Base-by-base conservation (phyloP, 1,140 invertebrate genomes). In the Drosophila littoralis region DNA sequence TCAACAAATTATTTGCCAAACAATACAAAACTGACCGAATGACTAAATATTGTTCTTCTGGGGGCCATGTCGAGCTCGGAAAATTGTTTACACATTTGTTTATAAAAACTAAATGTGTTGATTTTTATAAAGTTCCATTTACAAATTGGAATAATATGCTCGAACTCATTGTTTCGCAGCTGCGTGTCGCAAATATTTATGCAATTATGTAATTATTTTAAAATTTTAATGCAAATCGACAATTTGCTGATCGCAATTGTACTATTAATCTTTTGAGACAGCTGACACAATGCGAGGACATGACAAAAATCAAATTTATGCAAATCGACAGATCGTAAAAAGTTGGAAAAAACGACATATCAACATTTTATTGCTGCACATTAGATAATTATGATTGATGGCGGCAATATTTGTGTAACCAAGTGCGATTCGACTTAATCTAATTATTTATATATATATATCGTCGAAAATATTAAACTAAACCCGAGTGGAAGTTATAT, bases 161-260 rank as follows among this genome's bases (percentile, higher is more conserved):
- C 43, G 50, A 52, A 45, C 33, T 66, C 69, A 68, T 73, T 73
- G 70, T 73, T 60, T 45, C 60, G 32, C 36, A 48, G 59, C 45
- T 83, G 83, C 83, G 83, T 86, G 83, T 79, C 83, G 55, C 79
- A 77, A 66, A 86, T 86, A 83, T 83, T 83, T 86, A 88, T 88
- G 33, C 76, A 86, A 86, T 86, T 86, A 88, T 71, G 78, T 79
- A 83, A 86, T 86, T 86, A 86, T 82, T 63, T 67, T 15, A 71
- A 70, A 77, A 22, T 22, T 36, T 73, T 66, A 84, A 84, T 84
- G 72, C 65, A 69, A 83, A 77, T 67, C 79, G 81, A 84, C 81
- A 84, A 85, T 80, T 85, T 48, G 43, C 51, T 66, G 69, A 59
- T 63, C 63, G 73, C 74, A 66, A 79, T 74, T 55, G 60, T 64